phyloP scores from a whole-genome alignment of 2,888 invertebrate species.

The Amiota communis region DNA sequence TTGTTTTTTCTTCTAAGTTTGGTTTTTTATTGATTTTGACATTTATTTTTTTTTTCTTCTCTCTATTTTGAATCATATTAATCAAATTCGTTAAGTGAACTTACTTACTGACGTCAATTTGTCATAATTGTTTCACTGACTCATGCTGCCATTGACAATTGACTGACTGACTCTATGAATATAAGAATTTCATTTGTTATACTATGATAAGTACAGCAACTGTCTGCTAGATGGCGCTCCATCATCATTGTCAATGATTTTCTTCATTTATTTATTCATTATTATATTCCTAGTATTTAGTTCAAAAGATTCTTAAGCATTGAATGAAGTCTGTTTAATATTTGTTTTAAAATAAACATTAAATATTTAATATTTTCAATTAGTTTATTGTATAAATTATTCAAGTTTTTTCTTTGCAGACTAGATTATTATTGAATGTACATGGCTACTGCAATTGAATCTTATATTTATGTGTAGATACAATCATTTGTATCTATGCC shows the following conservation, averaged over 20 bases:
- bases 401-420: constrained; percentile 24
- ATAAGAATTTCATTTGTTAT: too few species aligned
- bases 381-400: constrained; percentile 20
- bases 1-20: too few species aligned
- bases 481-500: constrained; percentile 38
- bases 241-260: not conserved
- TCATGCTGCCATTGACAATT: not conserved
- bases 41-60: not conserved
- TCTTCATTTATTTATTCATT: not conserved
- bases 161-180: constrained; percentile 15
- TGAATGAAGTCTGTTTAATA: not conserved
- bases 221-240: constrained; percentile 10
- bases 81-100: constrained; percentile 19
- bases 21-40: constrained; percentile 1
- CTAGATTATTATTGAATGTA: constrained; percentile 20
- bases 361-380: constrained; percentile 41
- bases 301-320: not conserved
- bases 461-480: constrained; percentile 48
- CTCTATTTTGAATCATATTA: constrained; percentile 10
- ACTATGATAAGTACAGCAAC: too few species aligned
- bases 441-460: constrained; percentile 37
- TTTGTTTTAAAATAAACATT: constrained; percentile 33
- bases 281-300: not conserved
- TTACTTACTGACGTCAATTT: constrained; percentile 19
- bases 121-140: not conserved